These are phyloP conservation scores for Malacosoma neustria DNA, from an alignment of 2,888 invertebrate genomes.

Conservation along the genomic window DNA sequence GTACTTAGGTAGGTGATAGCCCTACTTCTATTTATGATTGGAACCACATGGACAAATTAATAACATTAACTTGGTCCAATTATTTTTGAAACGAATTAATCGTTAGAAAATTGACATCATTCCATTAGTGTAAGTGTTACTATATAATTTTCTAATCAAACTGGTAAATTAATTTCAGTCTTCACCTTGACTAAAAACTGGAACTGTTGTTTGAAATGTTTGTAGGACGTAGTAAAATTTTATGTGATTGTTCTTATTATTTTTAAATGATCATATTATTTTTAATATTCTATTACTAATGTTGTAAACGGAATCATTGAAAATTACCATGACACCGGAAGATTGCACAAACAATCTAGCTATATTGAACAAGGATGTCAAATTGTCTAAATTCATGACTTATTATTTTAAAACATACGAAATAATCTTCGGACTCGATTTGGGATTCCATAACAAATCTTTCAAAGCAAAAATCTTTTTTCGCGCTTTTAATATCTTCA, in stretches of 20 bases:
- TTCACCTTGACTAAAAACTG: neutral
- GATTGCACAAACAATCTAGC: neutral
- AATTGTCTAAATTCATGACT: neutral
- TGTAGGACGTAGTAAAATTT: no score
- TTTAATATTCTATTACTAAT: neutral
- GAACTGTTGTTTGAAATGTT: neutral
- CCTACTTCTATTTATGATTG: no score
- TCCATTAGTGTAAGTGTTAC: no score
- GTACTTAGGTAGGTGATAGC: no score
- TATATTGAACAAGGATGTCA: neutral
- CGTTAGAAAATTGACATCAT: neutral
- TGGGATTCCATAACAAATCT: constrained; percentile 3
- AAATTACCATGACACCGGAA: neutral
- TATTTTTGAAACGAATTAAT: neutral
- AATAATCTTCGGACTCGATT: constrained; percentile 1
- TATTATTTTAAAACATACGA: neutral
- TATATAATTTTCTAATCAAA: neutral
- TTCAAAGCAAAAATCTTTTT: neutral
- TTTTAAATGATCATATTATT: neutral
- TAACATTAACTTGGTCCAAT: neutral
- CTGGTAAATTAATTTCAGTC: neutral
- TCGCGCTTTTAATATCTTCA: neutral
- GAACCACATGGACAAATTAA: no score
- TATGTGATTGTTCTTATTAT: no score
- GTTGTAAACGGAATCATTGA: neutral